A percentile compares a stretch with the other conserved stretches of the same genome.
Conservation (phyloP, 2,113 vertebrate species). For the Meleagris gallopavo region DNA sequence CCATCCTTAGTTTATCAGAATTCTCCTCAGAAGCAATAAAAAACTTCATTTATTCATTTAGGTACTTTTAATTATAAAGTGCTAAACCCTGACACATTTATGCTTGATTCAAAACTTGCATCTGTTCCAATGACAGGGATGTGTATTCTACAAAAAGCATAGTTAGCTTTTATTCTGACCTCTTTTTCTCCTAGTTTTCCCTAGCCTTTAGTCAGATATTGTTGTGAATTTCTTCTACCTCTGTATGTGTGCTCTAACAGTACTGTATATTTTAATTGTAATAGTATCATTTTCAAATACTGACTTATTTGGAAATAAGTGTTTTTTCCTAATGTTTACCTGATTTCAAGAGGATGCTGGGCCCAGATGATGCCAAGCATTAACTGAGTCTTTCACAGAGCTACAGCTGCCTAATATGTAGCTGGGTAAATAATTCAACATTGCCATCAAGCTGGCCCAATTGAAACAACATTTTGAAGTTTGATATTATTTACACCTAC, state of each 20-base stretch:
- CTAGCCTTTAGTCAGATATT: not conserved
- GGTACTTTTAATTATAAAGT: not conserved
- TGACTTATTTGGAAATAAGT: not conserved
- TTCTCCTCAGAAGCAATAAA: not conserved
- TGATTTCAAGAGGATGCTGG: not conserved
- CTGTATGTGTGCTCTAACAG: not conserved
- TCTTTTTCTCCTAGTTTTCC: not conserved
- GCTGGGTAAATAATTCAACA: not conserved
- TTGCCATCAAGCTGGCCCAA: not conserved
- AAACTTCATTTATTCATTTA: not conserved
- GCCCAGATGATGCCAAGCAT: not conserved
- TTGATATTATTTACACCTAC: not conserved
- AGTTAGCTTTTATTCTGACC: not conserved
- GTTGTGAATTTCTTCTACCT: not conserved
- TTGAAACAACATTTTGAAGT: not conserved
- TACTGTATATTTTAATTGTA: not conserved
- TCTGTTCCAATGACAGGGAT: not conserved
- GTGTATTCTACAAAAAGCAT: not conserved
- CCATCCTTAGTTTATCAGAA: not conserved
- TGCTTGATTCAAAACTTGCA: not conserved
- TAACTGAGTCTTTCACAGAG: not conserved
- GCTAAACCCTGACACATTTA: not conserved
- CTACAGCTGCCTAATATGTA: not conserved
- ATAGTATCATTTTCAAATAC: rapidly evolving
- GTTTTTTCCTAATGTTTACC: not conserved